Conservation (phyloP, 1,140 invertebrate species). For the Caenorhabditis brenneri region DNA sequence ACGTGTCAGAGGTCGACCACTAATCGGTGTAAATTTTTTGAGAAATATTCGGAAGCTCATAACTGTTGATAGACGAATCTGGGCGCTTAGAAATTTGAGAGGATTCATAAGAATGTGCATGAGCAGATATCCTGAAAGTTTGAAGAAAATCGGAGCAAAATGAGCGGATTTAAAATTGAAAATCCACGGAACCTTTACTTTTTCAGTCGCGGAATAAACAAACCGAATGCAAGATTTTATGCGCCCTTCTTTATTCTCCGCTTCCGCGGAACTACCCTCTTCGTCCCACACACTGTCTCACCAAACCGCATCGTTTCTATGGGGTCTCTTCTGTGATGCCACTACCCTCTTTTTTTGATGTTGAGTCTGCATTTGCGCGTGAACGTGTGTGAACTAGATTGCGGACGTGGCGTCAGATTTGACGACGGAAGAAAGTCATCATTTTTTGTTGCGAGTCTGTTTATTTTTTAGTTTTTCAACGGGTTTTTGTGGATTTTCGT, state of each 20-base stretch:
- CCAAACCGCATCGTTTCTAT: not conserved
- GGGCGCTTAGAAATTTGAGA: too few relatives aligned
- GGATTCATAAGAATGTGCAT: too few relatives aligned
- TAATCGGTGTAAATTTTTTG: not conserved
- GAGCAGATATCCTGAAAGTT: too few relatives aligned
- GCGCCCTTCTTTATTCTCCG: not conserved
- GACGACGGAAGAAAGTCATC: not conserved
- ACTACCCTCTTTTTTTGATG: not conserved
- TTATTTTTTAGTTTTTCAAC: not conserved
- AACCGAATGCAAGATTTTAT: not conserved
- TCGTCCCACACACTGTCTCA: not conserved
- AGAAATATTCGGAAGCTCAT: not conserved
- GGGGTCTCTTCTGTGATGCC: not conserved
- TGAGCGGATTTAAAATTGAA: not conserved
- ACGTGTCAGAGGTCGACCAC: not conserved
- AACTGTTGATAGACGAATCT: not conserved
- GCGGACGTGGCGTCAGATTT: not conserved
- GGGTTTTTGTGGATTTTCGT: not conserved
- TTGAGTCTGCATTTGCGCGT: not conserved
- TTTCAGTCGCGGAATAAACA: not conserved
- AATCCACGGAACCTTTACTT: not conserved
- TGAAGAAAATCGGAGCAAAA: too few relatives aligned
- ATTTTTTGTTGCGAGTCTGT: not conserved
- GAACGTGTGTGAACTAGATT: not conserved
- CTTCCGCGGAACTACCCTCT: not conserved